Base-by-base conservation (phyloP, 2,113 vertebrate species). In the Axis porcinus region DNA sequence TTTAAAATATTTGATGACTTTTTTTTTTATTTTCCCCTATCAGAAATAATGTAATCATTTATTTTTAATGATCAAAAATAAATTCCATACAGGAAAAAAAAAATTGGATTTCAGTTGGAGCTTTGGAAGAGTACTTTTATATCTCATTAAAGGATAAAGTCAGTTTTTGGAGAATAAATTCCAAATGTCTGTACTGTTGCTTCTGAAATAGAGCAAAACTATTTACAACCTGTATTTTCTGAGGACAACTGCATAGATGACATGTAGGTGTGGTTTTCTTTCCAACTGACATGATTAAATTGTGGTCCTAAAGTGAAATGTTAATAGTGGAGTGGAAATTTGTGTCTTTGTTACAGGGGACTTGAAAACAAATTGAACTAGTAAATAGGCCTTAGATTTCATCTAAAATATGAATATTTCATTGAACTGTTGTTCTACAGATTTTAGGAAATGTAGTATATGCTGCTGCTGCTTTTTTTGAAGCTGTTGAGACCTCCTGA, bases 341-440 rank as follows among this genome's bases (percentile, higher is more conserved):
- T n/a, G 13, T 89, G 19, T 79, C 64, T 81, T 97, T 64, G 25
- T 89, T 83, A 82, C 62, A 45, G 79, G 50, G 60, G 4, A 89
- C n/a, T 97, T 96, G 64, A 78, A 82, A 82, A 67, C 67, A 92
- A 93, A 47, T 76, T 93, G 67, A 97, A 92, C 36, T 89, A 28
- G 4, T 36, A 92, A 92, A 36, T 62, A 81, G n/a, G 36, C 54
- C 76, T 52, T 57, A 60, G 62, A 58, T 89, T 89, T 89, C n/a
- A 54, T 94, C 40, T 88, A 79, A 33, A 58, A 52, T 81, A 45
- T 54, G 52, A 79, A 52, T 89, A 87, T 82, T 86, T 91, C n/a
- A 67, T 78, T 67, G 21, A 52, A 36, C 5, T 92, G 6, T 58
- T 92, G 13, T 25, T 91, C 50, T 89, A 1, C 4, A 79, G 83